phyloP scores from a whole-genome alignment of 2,888 invertebrate species.

The Priocnemis perturbator region DNA sequence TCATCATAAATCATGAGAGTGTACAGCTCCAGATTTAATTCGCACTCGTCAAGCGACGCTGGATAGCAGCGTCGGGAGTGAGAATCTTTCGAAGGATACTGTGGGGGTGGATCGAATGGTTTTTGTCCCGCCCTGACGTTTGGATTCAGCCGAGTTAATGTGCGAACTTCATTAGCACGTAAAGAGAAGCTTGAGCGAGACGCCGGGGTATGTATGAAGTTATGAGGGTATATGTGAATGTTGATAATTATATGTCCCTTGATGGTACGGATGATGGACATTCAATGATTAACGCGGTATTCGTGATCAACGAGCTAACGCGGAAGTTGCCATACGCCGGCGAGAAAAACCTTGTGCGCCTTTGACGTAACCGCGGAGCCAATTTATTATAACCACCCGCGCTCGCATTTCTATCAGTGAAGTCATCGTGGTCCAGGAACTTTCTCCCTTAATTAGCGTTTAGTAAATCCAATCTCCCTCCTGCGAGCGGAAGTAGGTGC shows the following conservation, averaged over 20 bases:
- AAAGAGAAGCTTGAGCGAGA: background rate
- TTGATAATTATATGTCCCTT: no score
- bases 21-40: constrained; percentile 3
- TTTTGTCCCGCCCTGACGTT: background rate
- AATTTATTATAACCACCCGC: no score
- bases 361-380: no score
- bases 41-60: constrained; percentile 1
- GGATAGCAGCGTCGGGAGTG: background rate
- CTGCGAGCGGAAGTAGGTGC: constrained; percentile 22
- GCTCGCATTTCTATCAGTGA: background rate
- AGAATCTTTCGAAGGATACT: background rate
- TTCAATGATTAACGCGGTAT: no score
- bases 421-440: constrained; percentile 3
- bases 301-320: no score
- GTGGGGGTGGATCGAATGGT: background rate
- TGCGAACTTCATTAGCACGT: background rate
- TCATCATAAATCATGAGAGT: constrained; percentile 2
- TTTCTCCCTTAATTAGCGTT: constrained; percentile 33
- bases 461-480: background rate
- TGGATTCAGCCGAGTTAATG: background rate
- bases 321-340: no score
- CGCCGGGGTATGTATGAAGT: background rate
- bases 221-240: no score
- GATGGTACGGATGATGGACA: no score
- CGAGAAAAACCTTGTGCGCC: no score